Evolutionary conservation across 2,113 vertebrate species (phyloP), one percentile per base, ranked within the genome.

Genomic region (Pleuronectes platessa): DNA sequence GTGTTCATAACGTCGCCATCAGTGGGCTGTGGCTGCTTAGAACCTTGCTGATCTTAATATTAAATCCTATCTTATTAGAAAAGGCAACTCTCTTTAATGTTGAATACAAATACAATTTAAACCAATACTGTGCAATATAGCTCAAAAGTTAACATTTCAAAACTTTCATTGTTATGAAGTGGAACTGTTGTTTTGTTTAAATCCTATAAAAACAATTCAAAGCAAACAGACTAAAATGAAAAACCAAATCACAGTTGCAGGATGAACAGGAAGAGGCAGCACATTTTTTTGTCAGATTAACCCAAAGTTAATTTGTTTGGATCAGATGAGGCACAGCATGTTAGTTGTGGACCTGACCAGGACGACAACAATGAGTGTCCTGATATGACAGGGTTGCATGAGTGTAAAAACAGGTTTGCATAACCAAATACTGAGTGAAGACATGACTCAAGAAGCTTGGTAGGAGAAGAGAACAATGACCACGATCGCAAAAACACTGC

Each of bases 1-100:
- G 55, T 69, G 27, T 63, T 55, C 61, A 63, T 55, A 59, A 21
- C 23, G 24, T 65, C n/a, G 11, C 37, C 23, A 65, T 10, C 18
- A 31, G 8, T 5, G 13, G 24, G 49, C 59, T 47, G 49, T 27
- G 71, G 15, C 53, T 20, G 62, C 2, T 55, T 40, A 14, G 17
- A 23, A 68, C 8, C 40, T 81, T 49, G 4, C 15, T 15, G 45
- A 2, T 27, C 12, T 21, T 66, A 21, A 21, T 45, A 4, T 20
- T 35, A 55, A 18, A 20, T 56, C 4, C 5, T 23, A 61, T n/a
- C 37, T 58, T 18, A n/a, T 12, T 53, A 24, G n/a, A 15, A 4
- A 42, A 17, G n/a, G 27, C 2, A 63, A 35, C 26, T 62, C 23
- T 18, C 17, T 49, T 15, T 15, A 18, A 18, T 49, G 17, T 49